Evolutionary conservation across 2,113 vertebrate species (phyloP), one percentile per base, ranked within the genome.

Genomic region (mouse (Mus musculus)): DNA sequence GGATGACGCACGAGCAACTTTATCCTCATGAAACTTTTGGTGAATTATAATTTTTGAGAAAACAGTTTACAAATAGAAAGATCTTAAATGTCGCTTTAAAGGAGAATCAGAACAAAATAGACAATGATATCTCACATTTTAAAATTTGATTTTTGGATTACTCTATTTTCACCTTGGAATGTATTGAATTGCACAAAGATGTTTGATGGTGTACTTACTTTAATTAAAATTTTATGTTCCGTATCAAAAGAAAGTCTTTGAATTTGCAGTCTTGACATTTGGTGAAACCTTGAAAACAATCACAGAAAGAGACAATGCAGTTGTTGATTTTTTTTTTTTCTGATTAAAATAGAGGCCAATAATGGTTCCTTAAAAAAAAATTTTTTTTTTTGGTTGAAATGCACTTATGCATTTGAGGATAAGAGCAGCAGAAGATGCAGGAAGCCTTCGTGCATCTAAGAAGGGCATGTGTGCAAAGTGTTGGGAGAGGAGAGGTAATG

Each of bases 81-180:
- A 14, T 39, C 78, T 90, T 72, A 76, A 85, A 84, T 88, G 52
- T 39, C 75, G 75, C 26, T 76, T 65, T 75, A 91, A 94, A 42
- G 33, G 59, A 61, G 71, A 87, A 93, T 65, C 19, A 71, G 42
- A 76, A 80, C 49, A 80, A 65, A 56, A 36, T 61, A 90, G 86
- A 69, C 71, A 95, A 88, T 71, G 49, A 71, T 26, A 87, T 73
- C 4, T 52, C 19, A 78, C 72, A 88, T 94, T 92, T 95, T 67
- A 87, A 94, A 75, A 85, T 39, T 90, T 94, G 92, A 92, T 63
- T 80, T 94, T 94, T 93, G 84, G 89, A 56, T 94, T 61, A 30
- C 26, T 88, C 22, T 73, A 52, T 73, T 94, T 95, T 88, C 26
- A 81, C 82, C 77, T 95, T 88, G 42, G 72, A 73, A 65, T 69